Percentiles rank a stretch among this genome's conserved stretches.
phyloP scores from a whole-genome alignment of 1,140 invertebrate species.

The Paracyclopina nana region DNA sequence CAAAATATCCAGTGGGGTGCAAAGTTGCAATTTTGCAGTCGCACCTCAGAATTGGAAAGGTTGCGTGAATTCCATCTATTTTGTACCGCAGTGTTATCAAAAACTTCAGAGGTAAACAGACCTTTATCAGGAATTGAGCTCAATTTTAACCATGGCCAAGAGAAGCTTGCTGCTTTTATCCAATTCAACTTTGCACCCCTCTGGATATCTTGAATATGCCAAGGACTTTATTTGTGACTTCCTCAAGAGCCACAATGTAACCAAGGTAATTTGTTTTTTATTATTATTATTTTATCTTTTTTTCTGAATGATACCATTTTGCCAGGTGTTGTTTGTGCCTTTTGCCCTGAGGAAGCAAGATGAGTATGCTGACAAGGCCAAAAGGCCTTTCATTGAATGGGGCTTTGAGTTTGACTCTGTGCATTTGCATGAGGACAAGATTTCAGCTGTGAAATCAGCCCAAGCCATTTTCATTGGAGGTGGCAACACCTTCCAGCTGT shows the following conservation, averaged over 20 bases:
- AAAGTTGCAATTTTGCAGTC: no score
- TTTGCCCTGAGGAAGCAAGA: constrained; percentile 47
- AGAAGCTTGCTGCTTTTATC: constrained; percentile 45
- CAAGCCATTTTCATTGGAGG: constrained; percentile 56
- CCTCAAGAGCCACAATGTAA: constrained; percentile 37
- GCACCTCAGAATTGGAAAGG: no score
- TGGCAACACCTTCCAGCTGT: constrained; percentile 49
- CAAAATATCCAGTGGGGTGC: constrained; percentile 40
- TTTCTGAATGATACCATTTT: no score
- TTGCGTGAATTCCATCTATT: no score
- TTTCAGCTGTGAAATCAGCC: not conserved
- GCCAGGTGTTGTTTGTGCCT: constrained; percentile 54
- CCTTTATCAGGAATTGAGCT: no score
- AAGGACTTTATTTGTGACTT: constrained; percentile 38
- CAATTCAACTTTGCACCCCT: constrained; percentile 43
- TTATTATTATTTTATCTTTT: no score
- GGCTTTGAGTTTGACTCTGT: constrained; percentile 27
- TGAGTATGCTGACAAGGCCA: constrained; percentile 40
- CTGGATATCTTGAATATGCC: constrained; percentile 43
- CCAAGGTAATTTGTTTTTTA: no score
- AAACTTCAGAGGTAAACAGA: no score
- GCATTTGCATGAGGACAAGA: not conserved
- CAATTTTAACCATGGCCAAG: no score
- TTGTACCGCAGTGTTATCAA: no score
- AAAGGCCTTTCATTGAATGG: constrained; percentile 37